phyloP scores from a whole-genome alignment of 1,140 invertebrate genomes.

The Heliconius nattereri region DNA sequence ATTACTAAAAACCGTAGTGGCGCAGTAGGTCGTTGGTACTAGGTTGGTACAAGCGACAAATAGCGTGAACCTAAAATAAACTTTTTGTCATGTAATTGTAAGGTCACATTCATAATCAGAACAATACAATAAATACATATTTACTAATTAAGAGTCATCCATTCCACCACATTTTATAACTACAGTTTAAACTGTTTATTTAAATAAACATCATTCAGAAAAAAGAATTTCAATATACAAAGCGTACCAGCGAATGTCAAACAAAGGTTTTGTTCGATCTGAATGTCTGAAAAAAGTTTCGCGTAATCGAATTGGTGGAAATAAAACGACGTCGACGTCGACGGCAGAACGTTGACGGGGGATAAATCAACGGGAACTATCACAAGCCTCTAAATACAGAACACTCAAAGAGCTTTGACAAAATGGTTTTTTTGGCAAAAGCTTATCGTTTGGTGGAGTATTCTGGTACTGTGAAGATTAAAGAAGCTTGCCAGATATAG shows the following conservation, averaged over 20 bases:
- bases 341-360: conserved; percentile 11
- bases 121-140: neutral
- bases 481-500: neutral
- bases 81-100: too few species aligned
- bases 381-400: neutral
- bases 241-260: neutral
- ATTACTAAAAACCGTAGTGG: too few species aligned
- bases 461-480: neutral
- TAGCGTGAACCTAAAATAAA: too few species aligned
- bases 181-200: neutral
- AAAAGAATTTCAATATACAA: conserved; percentile 15
- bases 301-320: conserved; percentile 17
- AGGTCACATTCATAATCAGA: neutral
- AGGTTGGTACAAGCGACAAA: too few species aligned
- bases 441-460: neutral
- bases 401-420: neutral
- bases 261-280: conserved; percentile 9
- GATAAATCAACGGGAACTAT: conserved; percentile 17
- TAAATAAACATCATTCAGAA: too few species aligned
- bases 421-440: neutral
- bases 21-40: too few species aligned
- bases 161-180: neutral
- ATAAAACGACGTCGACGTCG: conserved; percentile 9
- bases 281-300: conserved; percentile 18
- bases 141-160: neutral